Percentiles rank a stretch among this genome's conserved stretches.
Conservation (phyloP, 2,888 invertebrate genomes). For the Hypsopygia costalis region DNA sequence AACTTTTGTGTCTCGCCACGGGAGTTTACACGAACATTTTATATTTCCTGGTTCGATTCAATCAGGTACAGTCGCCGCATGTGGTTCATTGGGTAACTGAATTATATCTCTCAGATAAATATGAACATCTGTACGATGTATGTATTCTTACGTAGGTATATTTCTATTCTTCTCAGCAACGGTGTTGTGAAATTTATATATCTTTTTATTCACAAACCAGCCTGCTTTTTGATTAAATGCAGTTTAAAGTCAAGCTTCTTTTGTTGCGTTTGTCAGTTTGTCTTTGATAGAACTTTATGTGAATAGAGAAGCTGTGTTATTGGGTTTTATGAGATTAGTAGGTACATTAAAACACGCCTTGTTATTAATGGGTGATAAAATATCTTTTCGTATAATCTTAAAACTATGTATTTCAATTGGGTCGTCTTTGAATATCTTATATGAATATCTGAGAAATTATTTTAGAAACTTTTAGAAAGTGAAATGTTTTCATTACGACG, state of each 20-base stretch:
- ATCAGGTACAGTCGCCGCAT: constrained; percentile 52
- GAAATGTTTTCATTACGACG: no score
- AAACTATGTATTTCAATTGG: no score
- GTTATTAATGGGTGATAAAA: no score
- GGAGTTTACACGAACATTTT: constrained; percentile 55
- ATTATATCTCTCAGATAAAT: constrained; percentile 58
- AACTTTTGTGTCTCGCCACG: constrained; percentile 55
- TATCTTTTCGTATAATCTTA: no score
- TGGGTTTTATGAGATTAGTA: not conserved
- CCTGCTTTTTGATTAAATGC: constrained; percentile 1
- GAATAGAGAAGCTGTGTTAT: constrained; percentile 1
- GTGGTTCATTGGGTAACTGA: constrained; percentile 67
- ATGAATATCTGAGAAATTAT: no score
- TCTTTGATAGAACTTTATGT: constrained; percentile 3
- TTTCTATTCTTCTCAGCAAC: constrained; percentile 44
- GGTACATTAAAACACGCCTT: not conserved
- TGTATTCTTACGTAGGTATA: constrained; percentile 22
- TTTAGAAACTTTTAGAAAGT: no score
- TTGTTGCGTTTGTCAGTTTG: constrained; percentile 1
- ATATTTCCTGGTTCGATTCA: constrained; percentile 54
- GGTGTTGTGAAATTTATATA: constrained; percentile 23
- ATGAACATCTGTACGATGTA: constrained; percentile 33
- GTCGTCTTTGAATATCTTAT: no score
- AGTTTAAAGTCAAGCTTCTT: not conserved
- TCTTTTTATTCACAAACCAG: constrained; percentile 3